phyloP scores from a whole-genome alignment of 2,113 vertebrate genomes.

The Indicator indicator region DNA sequence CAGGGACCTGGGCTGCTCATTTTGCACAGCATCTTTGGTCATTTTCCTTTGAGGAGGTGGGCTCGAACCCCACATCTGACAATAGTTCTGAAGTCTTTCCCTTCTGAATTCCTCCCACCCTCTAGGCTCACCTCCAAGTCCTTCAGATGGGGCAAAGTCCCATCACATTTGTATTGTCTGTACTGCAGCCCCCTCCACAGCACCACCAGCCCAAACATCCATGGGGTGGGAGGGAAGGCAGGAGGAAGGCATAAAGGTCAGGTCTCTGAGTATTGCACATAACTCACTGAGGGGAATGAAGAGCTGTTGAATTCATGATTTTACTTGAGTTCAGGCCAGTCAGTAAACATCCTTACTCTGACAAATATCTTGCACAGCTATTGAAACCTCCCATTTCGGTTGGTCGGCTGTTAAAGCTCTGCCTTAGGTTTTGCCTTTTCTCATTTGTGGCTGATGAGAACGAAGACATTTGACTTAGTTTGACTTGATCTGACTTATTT shows the following conservation, averaged over 20 bases:
- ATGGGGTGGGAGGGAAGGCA: neutral
- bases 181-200: neutral
- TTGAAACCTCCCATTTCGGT: neutral
- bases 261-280: slow-evolving; percentile 1
- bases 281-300: slow-evolving; percentile 25
- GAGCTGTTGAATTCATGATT: slow-evolving; percentile 20
- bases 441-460: slow-evolving; percentile 36
- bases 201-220: slow-evolving; percentile 27
- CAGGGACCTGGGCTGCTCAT: neutral
- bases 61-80: neutral
- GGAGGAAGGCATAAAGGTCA: neutral
- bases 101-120: neutral
- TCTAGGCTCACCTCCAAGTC: neutral
- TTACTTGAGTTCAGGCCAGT: slow-evolving; percentile 51
- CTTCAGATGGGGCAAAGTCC: neutral
- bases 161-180: slow-evolving; percentile 21
- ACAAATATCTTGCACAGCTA: slow-evolving; percentile 32
- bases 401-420: neutral
- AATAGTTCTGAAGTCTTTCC: neutral
- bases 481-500: neutral
- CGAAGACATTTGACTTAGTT: neutral
- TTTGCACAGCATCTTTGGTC: neutral
- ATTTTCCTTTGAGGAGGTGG: neutral
- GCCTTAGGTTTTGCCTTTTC: neutral
- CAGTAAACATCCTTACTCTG: slow-evolving; percentile 44